A percentile compares a stretch with the other conserved stretches of the same genome.
phyloP scores from a whole-genome alignment of 2,113 vertebrate genomes.

The Melanerpes aurifrons region DNA sequence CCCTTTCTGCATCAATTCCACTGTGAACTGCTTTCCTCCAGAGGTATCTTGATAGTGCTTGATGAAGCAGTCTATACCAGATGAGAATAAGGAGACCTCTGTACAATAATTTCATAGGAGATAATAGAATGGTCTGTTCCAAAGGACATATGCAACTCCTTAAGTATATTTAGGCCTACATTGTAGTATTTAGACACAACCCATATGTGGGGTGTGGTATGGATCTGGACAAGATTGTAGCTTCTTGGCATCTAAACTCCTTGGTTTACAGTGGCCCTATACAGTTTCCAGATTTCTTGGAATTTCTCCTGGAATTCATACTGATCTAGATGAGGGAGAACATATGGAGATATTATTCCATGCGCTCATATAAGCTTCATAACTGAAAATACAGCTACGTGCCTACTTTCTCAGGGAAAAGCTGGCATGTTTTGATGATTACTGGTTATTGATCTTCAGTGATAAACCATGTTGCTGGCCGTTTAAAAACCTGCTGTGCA shows the following conservation, averaged over 20 bases:
- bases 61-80: not conserved
- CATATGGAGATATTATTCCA: conserved; percentile 19
- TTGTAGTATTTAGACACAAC: conserved; percentile 43
- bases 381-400: not conserved
- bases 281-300: conserved; percentile 61
- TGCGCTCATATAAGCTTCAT: not conserved
- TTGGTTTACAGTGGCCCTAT: conserved; percentile 43
- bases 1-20: not conserved
- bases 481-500: not conserved
- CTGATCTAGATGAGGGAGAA: conserved; percentile 17
- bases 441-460: not conserved
- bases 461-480: not conserved
- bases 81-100: not conserved
- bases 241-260: conserved; percentile 36
- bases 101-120: not conserved
- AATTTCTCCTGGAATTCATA: conserved; percentile 47
- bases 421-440: not conserved
- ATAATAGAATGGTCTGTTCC: not conserved
- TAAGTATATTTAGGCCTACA: conserved; percentile 31
- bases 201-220: conserved; percentile 46
- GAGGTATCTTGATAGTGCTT: accelerated
- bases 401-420: not conserved
- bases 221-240: conserved; percentile 41
- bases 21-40: not conserved
- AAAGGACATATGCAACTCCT: conserved; percentile 31